These are phyloP conservation scores for Rhinoraja longicauda DNA, from an alignment of 2,797 vertebrate genomes.

Conservation along the genomic window DNA sequence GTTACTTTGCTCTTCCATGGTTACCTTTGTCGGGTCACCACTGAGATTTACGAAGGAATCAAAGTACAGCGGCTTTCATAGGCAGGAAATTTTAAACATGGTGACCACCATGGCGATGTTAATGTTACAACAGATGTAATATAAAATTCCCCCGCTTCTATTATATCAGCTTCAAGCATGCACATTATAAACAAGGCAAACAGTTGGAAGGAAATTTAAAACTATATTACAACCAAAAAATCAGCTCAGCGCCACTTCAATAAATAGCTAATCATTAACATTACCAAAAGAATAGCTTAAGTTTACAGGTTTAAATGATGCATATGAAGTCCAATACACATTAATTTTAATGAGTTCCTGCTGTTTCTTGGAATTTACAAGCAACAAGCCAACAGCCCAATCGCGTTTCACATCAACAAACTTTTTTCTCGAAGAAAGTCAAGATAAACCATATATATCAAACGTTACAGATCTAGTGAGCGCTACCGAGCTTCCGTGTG, in stretches of 20 bases:
- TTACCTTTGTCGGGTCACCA: background rate
- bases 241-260: constrained; percentile 15
- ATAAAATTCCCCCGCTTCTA: background rate
- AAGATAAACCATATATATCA: constrained; percentile 3
- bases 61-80: background rate
- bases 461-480: background rate
- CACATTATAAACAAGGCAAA: constrained; percentile 23
- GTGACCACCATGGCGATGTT: background rate
- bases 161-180: background rate
- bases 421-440: background rate
- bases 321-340: constrained; percentile 18
- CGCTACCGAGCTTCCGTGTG: background rate
- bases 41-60: background rate
- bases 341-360: constrained; percentile 10
- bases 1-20: background rate
- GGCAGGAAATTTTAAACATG: background rate
- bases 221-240: background rate
- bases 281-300: background rate
- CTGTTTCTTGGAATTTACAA: constrained; percentile 23
- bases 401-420: background rate
- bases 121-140: background rate
- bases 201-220: constrained; percentile 27
- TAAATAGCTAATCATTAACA: constrained; percentile 8
- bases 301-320: background rate
- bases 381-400: constrained; percentile 7